Conservation (phyloP, 2,888 invertebrate species). For the Agriopis leucophaearia region DNA sequence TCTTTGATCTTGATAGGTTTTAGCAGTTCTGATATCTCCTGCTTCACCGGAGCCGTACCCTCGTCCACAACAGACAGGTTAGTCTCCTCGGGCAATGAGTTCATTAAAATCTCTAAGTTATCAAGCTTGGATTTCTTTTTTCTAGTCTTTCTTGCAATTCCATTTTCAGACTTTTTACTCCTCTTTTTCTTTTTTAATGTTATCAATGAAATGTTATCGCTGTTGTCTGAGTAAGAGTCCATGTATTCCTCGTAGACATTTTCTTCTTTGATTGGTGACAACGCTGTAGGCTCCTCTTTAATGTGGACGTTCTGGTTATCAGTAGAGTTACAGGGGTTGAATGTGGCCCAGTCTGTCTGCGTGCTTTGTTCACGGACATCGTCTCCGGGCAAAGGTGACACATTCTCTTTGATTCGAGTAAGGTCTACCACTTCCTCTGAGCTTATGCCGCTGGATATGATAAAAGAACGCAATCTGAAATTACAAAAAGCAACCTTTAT, state of each 20-base stretch:
- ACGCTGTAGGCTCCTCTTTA: constrained; percentile 63
- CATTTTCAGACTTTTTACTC: constrained; percentile 54
- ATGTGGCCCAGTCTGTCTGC: constrained; percentile 61
- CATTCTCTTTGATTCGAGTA: constrained; percentile 60
- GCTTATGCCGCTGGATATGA: constrained; percentile 49
- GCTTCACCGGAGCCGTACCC: constrained; percentile 44
- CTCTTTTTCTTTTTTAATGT: constrained; percentile 67
- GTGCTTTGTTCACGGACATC: constrained; percentile 59
- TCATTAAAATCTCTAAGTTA: constrained; percentile 51
- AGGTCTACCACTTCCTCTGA: constrained; percentile 60
- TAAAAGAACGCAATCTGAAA: constrained; percentile 63
- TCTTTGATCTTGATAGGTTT: constrained; percentile 4
- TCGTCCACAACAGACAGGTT: constrained; percentile 48
- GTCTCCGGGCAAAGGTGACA: constrained; percentile 44
- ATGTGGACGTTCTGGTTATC: constrained; percentile 46
- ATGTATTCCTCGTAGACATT: constrained; percentile 50
- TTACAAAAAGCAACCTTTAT: constrained; percentile 16
- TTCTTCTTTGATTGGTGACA: constrained; percentile 64
- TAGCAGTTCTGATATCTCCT: constrained; percentile 42
- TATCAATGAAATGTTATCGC: constrained; percentile 70
- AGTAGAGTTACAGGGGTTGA: constrained; percentile 1
- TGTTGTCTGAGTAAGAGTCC: constrained; percentile 64
- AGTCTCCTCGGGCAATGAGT: constrained; percentile 51
- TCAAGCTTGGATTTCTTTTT: constrained; percentile 57
- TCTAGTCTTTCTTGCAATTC: constrained; percentile 50